phyloP scores from a whole-genome alignment of 2,888 invertebrate genomes.

The Caenorhabditis zanzibari region DNA sequence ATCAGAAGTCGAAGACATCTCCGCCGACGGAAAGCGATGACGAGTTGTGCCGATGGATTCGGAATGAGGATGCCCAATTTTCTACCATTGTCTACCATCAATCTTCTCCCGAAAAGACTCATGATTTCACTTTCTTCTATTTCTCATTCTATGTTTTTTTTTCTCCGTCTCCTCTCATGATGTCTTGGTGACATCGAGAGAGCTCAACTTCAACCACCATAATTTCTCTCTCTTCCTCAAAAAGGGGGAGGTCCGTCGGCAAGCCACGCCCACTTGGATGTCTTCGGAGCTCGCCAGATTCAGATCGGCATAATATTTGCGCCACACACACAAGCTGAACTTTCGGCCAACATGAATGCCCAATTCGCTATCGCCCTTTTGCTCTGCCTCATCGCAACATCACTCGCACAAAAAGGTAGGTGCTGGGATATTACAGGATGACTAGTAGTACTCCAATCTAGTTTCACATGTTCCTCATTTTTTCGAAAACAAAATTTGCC shows the following conservation, averaged over 20 bases:
- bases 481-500: background rate
- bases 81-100: conserved; percentile 63
- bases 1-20: conserved; percentile 39
- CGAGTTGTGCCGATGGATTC: conserved; percentile 38
- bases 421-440: background rate
- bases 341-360: conserved; percentile 59
- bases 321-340: conserved; percentile 56
- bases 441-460: background rate
- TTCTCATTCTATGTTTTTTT: background rate
- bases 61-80: conserved; percentile 51
- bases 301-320: conserved; percentile 58
- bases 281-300: conserved; percentile 52
- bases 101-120: conserved; percentile 55
- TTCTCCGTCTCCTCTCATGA: conserved; percentile 19
- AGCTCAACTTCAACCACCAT: conserved; percentile 53
- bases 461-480: background rate
- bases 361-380: conserved; percentile 56
- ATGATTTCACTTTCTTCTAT: conserved; percentile 56
- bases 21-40: conserved; percentile 56
- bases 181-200: conserved; percentile 53
- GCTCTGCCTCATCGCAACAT: conserved; percentile 58
- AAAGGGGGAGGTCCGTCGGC: conserved; percentile 46
- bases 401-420: conserved; percentile 61
- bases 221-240: conserved; percentile 24
- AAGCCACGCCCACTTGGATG: conserved; percentile 48